Evolutionary conservation across 2,888 invertebrate genomes (phyloP), one percentile per base, ranked within the genome.

Genomic region (Prenolepis imparis): DNA sequence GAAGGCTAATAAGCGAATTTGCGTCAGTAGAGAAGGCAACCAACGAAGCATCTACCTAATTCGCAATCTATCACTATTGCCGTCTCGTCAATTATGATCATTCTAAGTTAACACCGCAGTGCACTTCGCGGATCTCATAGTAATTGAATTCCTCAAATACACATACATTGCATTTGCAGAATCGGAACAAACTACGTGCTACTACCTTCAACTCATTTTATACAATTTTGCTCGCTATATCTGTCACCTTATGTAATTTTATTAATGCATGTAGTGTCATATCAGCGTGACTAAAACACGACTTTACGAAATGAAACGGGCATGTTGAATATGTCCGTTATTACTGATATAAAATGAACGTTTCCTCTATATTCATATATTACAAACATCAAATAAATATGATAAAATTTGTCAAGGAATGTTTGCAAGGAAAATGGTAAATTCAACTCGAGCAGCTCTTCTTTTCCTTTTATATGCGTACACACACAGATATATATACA

Each of bases 231-330:
- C 21, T 15, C 0, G 6, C 21, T 6, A 18, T 24, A 3, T 52
- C n/a, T 24, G 18, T 4, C 8, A 48, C 6, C 24, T 15, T 73
- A 73, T n/a, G 9, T 41, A 36, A 36, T 72, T 73, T 28, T 41
- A 73, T 41, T n/a, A 61, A 41, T 39, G n/a, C n/a, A 70, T 36
- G 59, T 84, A 82, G 73, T 83, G 77, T 52, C 52, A 72, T 32
- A 11, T 41, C n/a, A n/a, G 18, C 39, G 21, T 11, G 36, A 28
- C 28, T 36, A 6, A 21, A 57, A 5, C 9, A 36, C 32, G 15
- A 59, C 84, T 84, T 87, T 83, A 39, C 5, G 3, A 73, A 28
- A 61, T 61, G 4, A 59, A 82, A 88, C 75, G 24, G 36, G 11
- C 18, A 18, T 2, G 39, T 24, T 9, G 39, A 72, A 59, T 18